These are phyloP conservation scores for Phrixothrix hirtus DNA, from an alignment of 2,888 invertebrate species.

Conservation along the genomic window DNA sequence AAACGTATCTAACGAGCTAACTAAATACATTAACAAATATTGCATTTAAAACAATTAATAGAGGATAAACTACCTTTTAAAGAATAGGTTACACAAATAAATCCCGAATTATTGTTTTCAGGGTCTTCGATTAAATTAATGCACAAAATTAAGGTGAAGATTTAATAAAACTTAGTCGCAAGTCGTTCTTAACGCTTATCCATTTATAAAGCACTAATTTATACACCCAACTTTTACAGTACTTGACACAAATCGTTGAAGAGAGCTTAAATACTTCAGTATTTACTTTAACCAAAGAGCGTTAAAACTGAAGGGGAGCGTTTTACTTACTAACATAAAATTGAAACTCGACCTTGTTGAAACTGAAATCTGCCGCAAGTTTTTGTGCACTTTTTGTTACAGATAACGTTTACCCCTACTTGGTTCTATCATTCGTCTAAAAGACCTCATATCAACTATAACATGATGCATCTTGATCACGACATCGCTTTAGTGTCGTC, in stretches of 20 bases:
- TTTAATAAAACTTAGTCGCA: background rate
- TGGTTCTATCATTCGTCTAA: slow-evolving; percentile 25
- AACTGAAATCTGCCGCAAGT: slow-evolving; percentile 4
- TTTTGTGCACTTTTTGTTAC: too few species aligned
- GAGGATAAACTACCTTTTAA: too few species aligned
- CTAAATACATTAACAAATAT: too few species aligned
- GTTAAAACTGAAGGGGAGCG: slow-evolving; percentile 4
- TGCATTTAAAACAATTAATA: too few species aligned
- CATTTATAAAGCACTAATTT: background rate
- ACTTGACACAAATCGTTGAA: slow-evolving; percentile 6
- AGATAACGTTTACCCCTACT: slow-evolving; percentile 10
- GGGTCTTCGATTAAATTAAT: too few species aligned
- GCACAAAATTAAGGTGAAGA: too few species aligned
- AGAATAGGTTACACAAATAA: too few species aligned
- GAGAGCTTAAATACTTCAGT: slow-evolving; percentile 7
- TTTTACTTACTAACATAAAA: slow-evolving; percentile 7
- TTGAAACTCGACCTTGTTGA: slow-evolving; percentile 1
- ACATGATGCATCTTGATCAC: slow-evolving; percentile 27
- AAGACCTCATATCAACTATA: slow-evolving; percentile 21
- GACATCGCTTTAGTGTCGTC: slow-evolving; percentile 23
- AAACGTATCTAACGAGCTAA: too few species aligned
- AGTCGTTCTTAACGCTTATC: background rate
- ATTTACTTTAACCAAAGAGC: slow-evolving; percentile 4
- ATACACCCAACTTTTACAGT: slow-evolving; percentile 2
- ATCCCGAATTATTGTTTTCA: too few species aligned